A percentile compares a stretch with the other conserved stretches of the same genome.
Conservation (phyloP, 2,797 vertebrate genomes). For the Clarias fuscus region DNA sequence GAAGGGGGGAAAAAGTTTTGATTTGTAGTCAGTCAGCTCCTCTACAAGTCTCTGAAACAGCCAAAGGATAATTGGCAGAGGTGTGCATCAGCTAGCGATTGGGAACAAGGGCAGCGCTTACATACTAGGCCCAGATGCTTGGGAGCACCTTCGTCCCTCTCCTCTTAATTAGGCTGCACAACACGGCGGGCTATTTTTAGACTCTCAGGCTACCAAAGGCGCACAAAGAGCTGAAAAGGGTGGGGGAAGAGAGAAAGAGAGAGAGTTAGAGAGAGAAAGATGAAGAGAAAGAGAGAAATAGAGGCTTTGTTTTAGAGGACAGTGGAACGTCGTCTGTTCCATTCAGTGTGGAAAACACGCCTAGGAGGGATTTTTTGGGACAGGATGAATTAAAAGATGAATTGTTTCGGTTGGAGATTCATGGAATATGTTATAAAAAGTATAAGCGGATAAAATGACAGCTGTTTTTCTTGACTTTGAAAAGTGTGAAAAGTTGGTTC, state of each 20-base stretch:
- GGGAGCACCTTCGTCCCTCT: slow-evolving; percentile 53
- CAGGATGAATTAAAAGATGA: slow-evolving; percentile 8
- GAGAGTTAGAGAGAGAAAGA: background rate
- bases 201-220: slow-evolving; percentile 44
- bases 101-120: slow-evolving; percentile 56
- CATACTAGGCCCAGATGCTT: slow-evolving; percentile 57
- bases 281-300: slow-evolving; percentile 25
- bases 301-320: slow-evolving; percentile 52
- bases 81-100: slow-evolving; percentile 44
- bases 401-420: background rate
- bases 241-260: background rate
- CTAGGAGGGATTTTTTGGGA: slow-evolving; percentile 17
- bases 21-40: slow-evolving; percentile 41
- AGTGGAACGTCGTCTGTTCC: slow-evolving; percentile 20
- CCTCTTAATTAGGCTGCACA: slow-evolving; percentile 59
- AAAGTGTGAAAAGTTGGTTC: background rate
- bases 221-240: slow-evolving; percentile 40
- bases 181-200: slow-evolving; percentile 57
- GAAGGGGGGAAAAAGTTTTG: slow-evolving; percentile 16
- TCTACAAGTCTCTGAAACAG: slow-evolving; percentile 24
- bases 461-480: too few species aligned
- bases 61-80: slow-evolving; percentile 53
- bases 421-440: background rate
- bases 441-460: background rate
- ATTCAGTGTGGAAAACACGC: slow-evolving; percentile 12